Evolutionary conservation across 2,113 vertebrate species (phyloP).

Genomic region (Mus pahari): DNA sequence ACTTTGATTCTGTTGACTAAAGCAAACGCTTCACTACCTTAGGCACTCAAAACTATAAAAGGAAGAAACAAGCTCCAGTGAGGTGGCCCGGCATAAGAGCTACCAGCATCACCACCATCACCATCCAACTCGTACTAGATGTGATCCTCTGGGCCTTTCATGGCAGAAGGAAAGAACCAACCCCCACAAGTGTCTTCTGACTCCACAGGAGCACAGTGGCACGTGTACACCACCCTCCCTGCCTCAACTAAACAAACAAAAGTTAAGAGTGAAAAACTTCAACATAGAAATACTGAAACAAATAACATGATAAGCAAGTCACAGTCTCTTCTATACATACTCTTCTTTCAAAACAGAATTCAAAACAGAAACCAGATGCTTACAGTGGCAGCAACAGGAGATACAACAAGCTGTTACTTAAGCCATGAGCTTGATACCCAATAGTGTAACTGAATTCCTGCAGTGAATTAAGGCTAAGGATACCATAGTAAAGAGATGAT

Average conservation of each 20-base stretch:
- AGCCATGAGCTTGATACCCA: slow-evolving; percentile 26
- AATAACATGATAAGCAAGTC: slow-evolving; percentile 23
- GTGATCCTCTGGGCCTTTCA: background rate
- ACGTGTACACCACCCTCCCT: background rate
- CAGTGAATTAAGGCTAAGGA: slow-evolving; percentile 45
- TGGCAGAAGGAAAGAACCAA: background rate
- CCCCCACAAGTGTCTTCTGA: background rate
- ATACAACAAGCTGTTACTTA: slow-evolving; percentile 59
- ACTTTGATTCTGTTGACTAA: slow-evolving; percentile 29
- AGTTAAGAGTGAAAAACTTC: slow-evolving; percentile 41
- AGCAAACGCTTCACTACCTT: slow-evolving; percentile 45
- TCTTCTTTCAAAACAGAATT: background rate
- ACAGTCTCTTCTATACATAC: background rate
- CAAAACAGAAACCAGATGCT: no score
- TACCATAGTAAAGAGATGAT: slow-evolving; percentile 35
- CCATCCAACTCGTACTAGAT: no score
- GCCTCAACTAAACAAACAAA: background rate
- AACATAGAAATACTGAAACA: slow-evolving; percentile 45
- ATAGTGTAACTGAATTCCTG: slow-evolving; percentile 66
- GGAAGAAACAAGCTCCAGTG: background rate
- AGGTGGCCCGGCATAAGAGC: no score
- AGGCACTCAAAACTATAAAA: slow-evolving; percentile 33
- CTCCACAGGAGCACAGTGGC: background rate
- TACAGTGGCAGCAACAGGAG: background rate
- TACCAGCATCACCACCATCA: no score